phyloP scores from a whole-genome alignment of 2,888 invertebrate species.

The Amaurobius ferox region DNA sequence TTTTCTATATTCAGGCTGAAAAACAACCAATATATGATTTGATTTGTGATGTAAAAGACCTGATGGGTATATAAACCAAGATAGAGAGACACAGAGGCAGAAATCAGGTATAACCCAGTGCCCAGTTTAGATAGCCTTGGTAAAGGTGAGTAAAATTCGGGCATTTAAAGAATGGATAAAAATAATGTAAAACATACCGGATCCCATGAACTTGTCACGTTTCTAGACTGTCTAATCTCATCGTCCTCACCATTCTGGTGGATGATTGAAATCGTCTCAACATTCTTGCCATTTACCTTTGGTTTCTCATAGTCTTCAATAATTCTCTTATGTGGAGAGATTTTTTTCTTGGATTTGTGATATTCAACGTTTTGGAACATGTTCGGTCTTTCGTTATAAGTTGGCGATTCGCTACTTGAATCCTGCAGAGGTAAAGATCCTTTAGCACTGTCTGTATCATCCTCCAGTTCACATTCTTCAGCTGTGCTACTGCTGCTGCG shows the following conservation, averaged over 20 bases:
- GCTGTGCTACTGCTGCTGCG: constrained; percentile 62
- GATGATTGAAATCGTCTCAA: constrained; percentile 16
- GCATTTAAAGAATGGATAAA: too few relatives aligned
- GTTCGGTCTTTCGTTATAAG: constrained; percentile 40
- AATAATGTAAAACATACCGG: too few relatives aligned
- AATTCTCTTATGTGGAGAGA: constrained; percentile 24
- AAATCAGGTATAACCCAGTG: too few relatives aligned
- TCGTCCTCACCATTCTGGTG: constrained; percentile 38
- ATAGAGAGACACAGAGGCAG: too few relatives aligned
- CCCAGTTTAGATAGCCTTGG: too few relatives aligned
- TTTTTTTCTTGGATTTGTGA: constrained; percentile 44
- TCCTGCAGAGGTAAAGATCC: constrained; percentile 60
- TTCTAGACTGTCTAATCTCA: constrained; percentile 46
- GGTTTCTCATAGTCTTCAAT: constrained; percentile 52
- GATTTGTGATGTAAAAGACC: too few relatives aligned
- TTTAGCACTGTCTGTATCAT: constrained; percentile 69
- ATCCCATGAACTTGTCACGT: constrained; percentile 56
- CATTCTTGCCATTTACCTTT: constrained; percentile 40
- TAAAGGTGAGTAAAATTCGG: too few relatives aligned
- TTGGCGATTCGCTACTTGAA: constrained; percentile 61
- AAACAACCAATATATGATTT: too few relatives aligned
- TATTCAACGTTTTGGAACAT: constrained; percentile 66
- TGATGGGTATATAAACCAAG: too few relatives aligned
- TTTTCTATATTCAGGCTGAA: too few relatives aligned
- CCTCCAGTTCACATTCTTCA: constrained; percentile 66